These are phyloP conservation scores for Horisme vitalbata DNA, from an alignment of 2,888 invertebrate genomes.

Conservation along the genomic window DNA sequence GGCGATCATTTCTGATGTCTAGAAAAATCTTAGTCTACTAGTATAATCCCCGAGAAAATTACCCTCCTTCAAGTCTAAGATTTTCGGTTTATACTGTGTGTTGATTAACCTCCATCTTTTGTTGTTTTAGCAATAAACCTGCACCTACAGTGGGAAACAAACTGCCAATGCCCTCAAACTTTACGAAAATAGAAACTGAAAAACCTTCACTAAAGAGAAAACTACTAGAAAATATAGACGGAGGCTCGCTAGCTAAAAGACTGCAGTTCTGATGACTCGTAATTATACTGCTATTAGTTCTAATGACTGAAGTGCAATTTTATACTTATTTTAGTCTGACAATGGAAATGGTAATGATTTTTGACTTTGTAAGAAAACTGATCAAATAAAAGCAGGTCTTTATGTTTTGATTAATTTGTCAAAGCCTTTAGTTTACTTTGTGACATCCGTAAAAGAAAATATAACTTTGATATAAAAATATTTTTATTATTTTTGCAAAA, in stretches of 20 bases:
- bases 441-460: conserved; percentile 42
- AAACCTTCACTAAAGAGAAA: conserved; percentile 90
- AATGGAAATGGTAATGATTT: conserved; percentile 17
- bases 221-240: conserved; percentile 87
- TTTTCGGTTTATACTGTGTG: too few relatives aligned
- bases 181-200: conserved; percentile 84
- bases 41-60: too few relatives aligned
- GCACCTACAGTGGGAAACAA: conserved; percentile 92
- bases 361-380: conserved; percentile 8
- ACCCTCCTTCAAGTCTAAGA: too few relatives aligned
- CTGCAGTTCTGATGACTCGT: conserved; percentile 81
- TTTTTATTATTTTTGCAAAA: conserved; percentile 46
- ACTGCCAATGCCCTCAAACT: conserved; percentile 89
- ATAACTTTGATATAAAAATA: conserved; percentile 50
- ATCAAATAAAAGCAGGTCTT: conserved; percentile 41
- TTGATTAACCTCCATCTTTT: background rate
- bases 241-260: conserved; percentile 86
- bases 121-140: conserved; percentile 88
- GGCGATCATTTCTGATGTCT: too few relatives aligned
- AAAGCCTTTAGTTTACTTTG: too few relatives aligned
- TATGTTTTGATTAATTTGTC: conserved; percentile 26
- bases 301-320: conserved; percentile 53
- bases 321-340: conserved; percentile 24
- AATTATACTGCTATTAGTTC: conserved; percentile 32
- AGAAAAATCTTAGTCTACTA: too few relatives aligned